A percentile compares a stretch with the other conserved stretches of the same genome.
Conservation (phyloP, 2,888 invertebrate species). For the Dolichopus griseipennis region DNA sequence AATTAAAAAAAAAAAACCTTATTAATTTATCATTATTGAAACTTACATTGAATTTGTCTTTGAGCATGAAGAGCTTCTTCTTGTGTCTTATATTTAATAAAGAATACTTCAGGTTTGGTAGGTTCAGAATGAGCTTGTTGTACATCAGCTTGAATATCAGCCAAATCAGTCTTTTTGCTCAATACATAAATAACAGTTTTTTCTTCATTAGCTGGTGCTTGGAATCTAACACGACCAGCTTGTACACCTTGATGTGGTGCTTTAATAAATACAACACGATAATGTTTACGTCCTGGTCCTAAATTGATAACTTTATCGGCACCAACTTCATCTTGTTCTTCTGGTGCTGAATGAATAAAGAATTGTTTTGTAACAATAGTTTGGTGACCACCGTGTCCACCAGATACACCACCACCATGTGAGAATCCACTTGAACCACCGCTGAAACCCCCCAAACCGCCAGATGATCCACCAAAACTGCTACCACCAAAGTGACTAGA, state of each 20-base stretch:
- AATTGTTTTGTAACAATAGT: conserved; percentile 36
- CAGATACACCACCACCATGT: conserved; percentile 8
- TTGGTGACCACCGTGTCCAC: conserved; percentile 16
- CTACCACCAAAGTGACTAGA: neutral
- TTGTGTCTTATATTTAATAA: conserved; percentile 40
- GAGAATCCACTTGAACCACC: conserved; percentile 14
- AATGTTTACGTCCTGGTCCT: conserved; percentile 36
- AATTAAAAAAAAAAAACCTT: too few species aligned
- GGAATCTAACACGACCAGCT: conserved; percentile 30
- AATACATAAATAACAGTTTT: conserved; percentile 42
- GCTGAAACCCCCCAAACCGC: conserved; percentile 13
- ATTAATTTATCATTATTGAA: neutral
- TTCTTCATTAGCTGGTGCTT: conserved; percentile 39
- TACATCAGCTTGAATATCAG: conserved; percentile 32
- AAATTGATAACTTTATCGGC: conserved; percentile 34
- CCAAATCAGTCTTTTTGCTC: conserved; percentile 34
- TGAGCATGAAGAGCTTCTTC: conserved; percentile 39
- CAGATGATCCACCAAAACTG: conserved; percentile 14
- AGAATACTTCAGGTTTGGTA: conserved; percentile 40
- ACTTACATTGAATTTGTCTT: conserved; percentile 36
- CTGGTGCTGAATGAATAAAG: conserved; percentile 37
- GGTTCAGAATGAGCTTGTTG: conserved; percentile 31
- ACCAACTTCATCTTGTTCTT: conserved; percentile 31
- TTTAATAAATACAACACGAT: conserved; percentile 41
- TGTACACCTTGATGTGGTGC: conserved; percentile 31